Conservation (phyloP, 2,797 vertebrate genomes). For the Hypotaenidia philippensis region DNA sequence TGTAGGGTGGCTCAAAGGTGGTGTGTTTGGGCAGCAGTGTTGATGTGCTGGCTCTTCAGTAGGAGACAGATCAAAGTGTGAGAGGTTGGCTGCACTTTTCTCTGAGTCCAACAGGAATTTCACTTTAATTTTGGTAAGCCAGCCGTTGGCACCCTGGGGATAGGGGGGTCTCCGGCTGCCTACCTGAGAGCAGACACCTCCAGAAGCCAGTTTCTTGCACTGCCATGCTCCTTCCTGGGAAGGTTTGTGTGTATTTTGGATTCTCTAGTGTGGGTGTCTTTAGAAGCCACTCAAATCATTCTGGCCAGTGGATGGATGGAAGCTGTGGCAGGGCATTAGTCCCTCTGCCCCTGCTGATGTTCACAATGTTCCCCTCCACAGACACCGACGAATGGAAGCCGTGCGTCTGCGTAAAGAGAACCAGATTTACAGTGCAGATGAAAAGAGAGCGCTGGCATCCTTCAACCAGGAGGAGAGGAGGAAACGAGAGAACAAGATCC, state of each 20-base stretch:
- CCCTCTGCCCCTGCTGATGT: background rate
- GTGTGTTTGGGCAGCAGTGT: background rate
- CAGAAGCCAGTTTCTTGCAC: background rate
- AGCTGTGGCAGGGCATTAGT: accelerated
- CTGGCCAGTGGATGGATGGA: background rate
- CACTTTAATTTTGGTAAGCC: background rate
- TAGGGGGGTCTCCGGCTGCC: background rate
- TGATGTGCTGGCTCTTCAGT: background rate
- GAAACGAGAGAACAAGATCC: constrained; percentile 97
- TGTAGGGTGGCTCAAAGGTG: background rate
- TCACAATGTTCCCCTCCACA: constrained; percentile 46
- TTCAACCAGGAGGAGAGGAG: constrained; percentile 97
- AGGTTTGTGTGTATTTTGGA: background rate
- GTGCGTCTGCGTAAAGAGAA: constrained; percentile 98
- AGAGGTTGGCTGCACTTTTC: background rate
- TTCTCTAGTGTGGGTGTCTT: background rate
- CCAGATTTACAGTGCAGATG: constrained; percentile 98
- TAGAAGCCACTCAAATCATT: background rate
- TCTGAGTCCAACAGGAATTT: background rate
- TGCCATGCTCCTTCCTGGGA: background rate
- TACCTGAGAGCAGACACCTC: background rate
- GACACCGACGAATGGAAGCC: constrained; percentile 98
- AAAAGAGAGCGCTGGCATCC: constrained; percentile 94
- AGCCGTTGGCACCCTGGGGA: background rate
- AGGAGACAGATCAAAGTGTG: background rate